A percentile compares a stretch with the other conserved stretches of the same genome.
These are phyloP conservation scores for Micrasema minimum DNA, from an alignment of 1,140 invertebrate species.

Conservation along the genomic window DNA sequence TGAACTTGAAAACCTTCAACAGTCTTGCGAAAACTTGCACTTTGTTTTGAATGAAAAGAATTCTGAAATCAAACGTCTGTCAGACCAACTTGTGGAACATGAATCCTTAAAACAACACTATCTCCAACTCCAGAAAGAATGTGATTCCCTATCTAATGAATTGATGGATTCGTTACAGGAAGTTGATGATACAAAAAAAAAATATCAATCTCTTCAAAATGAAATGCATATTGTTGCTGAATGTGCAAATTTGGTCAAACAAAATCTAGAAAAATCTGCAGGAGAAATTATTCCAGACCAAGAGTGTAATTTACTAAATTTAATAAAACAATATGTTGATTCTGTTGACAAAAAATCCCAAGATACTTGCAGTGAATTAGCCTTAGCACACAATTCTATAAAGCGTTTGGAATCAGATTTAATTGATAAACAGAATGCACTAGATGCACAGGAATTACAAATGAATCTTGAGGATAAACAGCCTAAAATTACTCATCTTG, in stretches of 20 bases:
- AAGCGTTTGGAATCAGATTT: constrained; percentile 8
- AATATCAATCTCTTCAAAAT: neutral
- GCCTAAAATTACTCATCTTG: neutral
- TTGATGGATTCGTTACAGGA: constrained; percentile 37
- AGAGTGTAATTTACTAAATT: neutral
- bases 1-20: constrained; percentile 25
- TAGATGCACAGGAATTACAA: constrained; percentile 6
- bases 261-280: neutral
- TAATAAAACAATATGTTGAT: neutral
- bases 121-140: constrained; percentile 21
- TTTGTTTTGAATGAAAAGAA: constrained; percentile 5
- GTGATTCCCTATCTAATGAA: constrained; percentile 35
- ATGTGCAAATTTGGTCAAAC: neutral
- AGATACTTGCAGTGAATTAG: neutral
- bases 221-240: neutral
- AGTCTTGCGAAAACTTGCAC: neutral
- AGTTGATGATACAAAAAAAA: constrained; percentile 11
- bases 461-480: neutral
- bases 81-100: constrained; percentile 6
- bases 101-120: constrained; percentile 20
- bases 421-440: neutral
- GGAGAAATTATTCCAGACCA: neutral
- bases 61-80: constrained; percentile 26
- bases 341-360: neutral
- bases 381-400: neutral